Evolutionary conservation across 2,113 vertebrate species (phyloP).

Genomic region (Hemiprocne comata): DNA sequence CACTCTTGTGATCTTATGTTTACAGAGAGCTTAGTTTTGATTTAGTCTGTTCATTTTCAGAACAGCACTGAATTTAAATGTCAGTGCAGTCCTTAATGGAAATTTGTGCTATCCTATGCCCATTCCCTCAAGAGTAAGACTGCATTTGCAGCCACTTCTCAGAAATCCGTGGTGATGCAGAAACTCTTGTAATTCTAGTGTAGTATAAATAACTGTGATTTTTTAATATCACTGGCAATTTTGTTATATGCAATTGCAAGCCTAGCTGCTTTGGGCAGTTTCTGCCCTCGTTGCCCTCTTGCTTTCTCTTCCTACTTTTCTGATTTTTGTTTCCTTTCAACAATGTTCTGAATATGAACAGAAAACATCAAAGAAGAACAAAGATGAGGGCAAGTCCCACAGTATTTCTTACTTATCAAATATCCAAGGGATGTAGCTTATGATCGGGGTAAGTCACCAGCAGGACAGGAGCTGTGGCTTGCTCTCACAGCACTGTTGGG

Average conservation of each 20-base stretch:
- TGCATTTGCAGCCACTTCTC: background rate
- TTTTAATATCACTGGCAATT: background rate
- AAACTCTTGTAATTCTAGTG: background rate
- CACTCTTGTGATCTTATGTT: background rate
- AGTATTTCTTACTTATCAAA: background rate
- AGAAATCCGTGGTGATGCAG: background rate
- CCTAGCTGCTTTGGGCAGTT: background rate
- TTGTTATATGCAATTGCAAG: background rate
- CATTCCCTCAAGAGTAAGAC: background rate
- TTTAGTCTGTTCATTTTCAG: background rate
- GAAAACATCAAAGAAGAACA: background rate
- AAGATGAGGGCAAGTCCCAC: background rate
- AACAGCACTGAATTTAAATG: background rate
- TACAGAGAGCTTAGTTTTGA: background rate
- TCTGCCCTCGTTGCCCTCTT: background rate
- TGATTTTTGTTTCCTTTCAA: constrained; percentile 1
- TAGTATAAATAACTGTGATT: background rate
- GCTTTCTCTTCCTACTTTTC: background rate
- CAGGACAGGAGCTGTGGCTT: background rate
- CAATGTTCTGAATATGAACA: background rate
- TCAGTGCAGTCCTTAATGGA: background rate
- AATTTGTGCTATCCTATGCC: background rate
- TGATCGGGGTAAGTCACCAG: background rate
- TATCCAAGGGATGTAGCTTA: background rate
- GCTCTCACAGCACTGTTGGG: background rate